Evolutionary conservation across 2,797 vertebrate species (phyloP), one percentile per base, ranked within the genome.

Genomic region (Squalus acanthias): DNA sequence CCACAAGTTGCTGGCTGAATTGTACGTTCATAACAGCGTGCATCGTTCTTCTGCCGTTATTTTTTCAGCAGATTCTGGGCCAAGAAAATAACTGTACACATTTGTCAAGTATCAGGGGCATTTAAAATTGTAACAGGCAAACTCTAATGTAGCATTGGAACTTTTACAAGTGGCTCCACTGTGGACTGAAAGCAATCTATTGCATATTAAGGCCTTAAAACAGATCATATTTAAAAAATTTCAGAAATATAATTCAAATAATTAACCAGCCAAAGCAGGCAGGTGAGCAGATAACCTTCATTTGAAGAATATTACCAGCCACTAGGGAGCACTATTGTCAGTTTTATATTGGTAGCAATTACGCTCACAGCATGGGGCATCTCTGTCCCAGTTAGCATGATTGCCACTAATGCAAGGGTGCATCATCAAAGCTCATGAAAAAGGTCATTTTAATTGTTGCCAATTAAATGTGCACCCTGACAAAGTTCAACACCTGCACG

Each of bases 401-500:
- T 12, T 93, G n/a, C 12, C n/a, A 46, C 8, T 26, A 46, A 9
- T 46, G 65, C 29, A 26, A 93, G 65, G 63, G 65, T 69, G 17
- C 65, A 17, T 92, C 60, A 93, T 69, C 65, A 93, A 93, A 46
- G 63, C 65, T 93, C 60, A 39, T 69, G 20, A n/a, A 24, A 93
- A 69, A 93, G 63, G 91, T 93, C 63, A 69, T 69, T 46, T n/a
- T 46, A 93, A 93, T 93, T 69, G 65, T 17, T 69, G 91, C n/a
- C 65, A 93, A 69, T 93, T 93, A 39, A 93, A 93, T 93, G 8
- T 0, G 6, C 17, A 93, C n/a, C 17, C 91, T 69, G 63, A 67
- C 89, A 67, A 92, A 67, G 33, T 39, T 92, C 89, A 92, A 92
- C 65, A 93, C 91, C n/a, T 46, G n/a, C 65, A 69, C 2, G 63